These are phyloP conservation scores for Lagothrix lagotricha DNA, from an alignment of 2,797 vertebrate genomes.

Conservation along the genomic window DNA sequence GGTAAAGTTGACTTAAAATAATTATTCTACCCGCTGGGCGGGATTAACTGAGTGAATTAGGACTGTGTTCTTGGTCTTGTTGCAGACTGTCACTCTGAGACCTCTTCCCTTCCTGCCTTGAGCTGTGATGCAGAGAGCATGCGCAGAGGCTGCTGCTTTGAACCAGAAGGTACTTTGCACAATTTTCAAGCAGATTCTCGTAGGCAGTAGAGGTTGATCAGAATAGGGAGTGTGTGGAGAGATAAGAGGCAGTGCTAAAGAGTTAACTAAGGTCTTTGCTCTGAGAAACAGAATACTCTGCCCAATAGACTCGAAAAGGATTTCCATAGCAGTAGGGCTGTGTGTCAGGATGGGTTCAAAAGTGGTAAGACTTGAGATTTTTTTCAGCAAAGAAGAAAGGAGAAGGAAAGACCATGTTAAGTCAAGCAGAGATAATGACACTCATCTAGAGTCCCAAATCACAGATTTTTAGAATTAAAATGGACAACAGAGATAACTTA, in stretches of 20 bases:
- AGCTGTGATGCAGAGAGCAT: background rate
- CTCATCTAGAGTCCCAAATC: background rate
- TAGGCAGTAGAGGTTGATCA: constrained; percentile 35
- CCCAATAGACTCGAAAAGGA: background rate
- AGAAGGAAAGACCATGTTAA: background rate
- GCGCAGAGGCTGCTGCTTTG: background rate
- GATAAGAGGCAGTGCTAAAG: background rate
- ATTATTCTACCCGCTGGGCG: background rate
- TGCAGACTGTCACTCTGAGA: background rate
- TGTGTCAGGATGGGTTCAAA: background rate
- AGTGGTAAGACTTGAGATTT: background rate
- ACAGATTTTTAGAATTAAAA: background rate
- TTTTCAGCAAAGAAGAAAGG: background rate
- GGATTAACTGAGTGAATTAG: background rate
- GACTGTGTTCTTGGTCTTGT: background rate
- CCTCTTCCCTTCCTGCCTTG: background rate
- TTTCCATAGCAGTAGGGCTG: background rate
- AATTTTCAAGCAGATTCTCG: background rate
- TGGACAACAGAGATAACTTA: background rate
- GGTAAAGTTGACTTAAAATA: background rate
- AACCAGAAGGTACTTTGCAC: background rate
- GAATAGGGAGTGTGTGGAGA: constrained; percentile 22
- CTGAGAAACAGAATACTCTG: constrained; percentile 18
- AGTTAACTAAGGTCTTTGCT: background rate
- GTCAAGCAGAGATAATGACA: background rate